phyloP scores from a whole-genome alignment of 2,888 invertebrate genomes.

The Salticus scenicus region DNA sequence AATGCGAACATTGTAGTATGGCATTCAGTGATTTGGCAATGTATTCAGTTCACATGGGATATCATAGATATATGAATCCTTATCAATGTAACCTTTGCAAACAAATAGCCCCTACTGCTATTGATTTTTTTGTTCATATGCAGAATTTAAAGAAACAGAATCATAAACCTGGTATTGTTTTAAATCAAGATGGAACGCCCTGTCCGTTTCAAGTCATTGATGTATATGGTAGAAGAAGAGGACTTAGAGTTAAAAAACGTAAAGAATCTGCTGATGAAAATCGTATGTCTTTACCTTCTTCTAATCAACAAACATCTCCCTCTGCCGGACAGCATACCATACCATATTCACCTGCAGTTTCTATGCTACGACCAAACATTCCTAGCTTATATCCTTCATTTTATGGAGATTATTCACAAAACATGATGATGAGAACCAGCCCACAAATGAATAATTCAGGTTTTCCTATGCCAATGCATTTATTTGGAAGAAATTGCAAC shows the following conservation, averaged over 20 bases:
- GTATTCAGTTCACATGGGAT: conserved; percentile 97
- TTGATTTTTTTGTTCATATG: conserved; percentile 91
- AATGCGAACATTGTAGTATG: conserved; percentile 91
- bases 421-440: conserved; percentile 4
- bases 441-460: conserved; percentile 1
- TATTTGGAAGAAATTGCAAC: not conserved
- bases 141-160: conserved; percentile 93
- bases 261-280: conserved; percentile 65
- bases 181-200: conserved; percentile 91
- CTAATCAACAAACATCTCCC: not conserved
- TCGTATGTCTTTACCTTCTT: conserved; percentile 17
- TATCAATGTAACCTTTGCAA: conserved; percentile 98
- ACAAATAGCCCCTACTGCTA: conserved; percentile 85
- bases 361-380: not conserved
- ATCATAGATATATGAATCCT: conserved; percentile 93
- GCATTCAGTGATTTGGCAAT: conserved; percentile 90
- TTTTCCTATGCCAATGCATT: not conserved
- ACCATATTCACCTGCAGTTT: conserved; percentile 13
- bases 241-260: conserved; percentile 81
- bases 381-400: conserved; percentile 41
- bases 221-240: conserved; percentile 91
- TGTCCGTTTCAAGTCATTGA: conserved; percentile 92
- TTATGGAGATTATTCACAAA: conserved; percentile 19
- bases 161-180: conserved; percentile 92
- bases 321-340: conserved; percentile 14